phyloP scores from a whole-genome alignment of 2,113 vertebrate species.

The Solea solea region DNA sequence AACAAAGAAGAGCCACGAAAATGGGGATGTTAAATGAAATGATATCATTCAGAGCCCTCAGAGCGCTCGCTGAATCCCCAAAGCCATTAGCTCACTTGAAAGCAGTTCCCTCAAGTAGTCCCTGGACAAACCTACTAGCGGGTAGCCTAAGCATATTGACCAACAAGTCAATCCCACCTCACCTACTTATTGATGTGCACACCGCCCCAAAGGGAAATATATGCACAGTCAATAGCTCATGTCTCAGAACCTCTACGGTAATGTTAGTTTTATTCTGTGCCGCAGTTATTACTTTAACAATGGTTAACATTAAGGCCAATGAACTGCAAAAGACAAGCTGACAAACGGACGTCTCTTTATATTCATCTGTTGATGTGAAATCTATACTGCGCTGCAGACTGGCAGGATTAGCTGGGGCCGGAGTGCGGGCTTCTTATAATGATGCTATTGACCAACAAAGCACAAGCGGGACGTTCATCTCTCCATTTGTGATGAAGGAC shows the following conservation, averaged over 20 bases:
- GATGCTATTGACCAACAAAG: constrained; percentile 18
- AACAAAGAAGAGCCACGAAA: background rate
- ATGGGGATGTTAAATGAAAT: constrained; percentile 4
- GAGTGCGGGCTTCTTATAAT: constrained; percentile 5
- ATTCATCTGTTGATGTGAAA: constrained; percentile 21
- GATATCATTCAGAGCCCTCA: background rate
- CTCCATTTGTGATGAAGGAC: constrained; percentile 30
- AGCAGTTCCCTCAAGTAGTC: constrained; percentile 54
- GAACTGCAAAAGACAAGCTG: constrained; percentile 6
- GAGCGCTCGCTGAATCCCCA: constrained; percentile 27
- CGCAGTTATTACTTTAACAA: constrained; percentile 37
- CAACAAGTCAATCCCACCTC: constrained; percentile 61
- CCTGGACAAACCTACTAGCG: constrained; percentile 53
- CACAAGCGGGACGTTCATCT: constrained; percentile 27
- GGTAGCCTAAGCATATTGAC: constrained; percentile 62
- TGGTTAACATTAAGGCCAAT: background rate
- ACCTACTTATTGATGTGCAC: constrained; percentile 50
- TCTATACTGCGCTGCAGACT: constrained; percentile 14
- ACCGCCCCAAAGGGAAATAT: constrained; percentile 37
- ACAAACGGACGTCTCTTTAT: constrained; percentile 9
- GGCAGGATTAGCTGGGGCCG: background rate
- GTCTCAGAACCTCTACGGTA: constrained; percentile 10
- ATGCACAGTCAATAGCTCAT: constrained; percentile 34
- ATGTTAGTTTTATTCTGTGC: constrained; percentile 18
- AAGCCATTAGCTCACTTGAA: constrained; percentile 30